These are phyloP conservation scores for Ceratothoa steindachneri DNA, from an alignment of 2,888 invertebrate genomes.

Conservation along the genomic window DNA sequence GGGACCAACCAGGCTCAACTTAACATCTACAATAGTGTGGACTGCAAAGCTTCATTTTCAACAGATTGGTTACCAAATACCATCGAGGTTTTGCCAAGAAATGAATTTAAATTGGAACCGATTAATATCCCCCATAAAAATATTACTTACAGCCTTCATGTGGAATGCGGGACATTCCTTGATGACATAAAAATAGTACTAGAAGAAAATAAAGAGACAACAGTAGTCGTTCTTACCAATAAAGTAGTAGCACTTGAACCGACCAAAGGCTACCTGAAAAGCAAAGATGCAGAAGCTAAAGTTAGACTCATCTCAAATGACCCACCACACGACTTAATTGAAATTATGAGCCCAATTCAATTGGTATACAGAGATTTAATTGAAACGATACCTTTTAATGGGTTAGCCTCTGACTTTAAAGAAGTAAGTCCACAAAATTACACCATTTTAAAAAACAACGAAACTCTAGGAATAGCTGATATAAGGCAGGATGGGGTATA, in stretches of 20 bases:
- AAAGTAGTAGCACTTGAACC: slow-evolving; percentile 18
- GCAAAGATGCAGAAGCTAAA: slow-evolving; percentile 39
- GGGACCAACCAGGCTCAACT: slow-evolving; percentile 10
- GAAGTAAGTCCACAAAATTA: slow-evolving; percentile 22
- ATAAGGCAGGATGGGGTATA: slow-evolving; percentile 36
- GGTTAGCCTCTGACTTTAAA: neutral
- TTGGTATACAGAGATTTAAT: slow-evolving; percentile 15
- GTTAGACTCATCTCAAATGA: slow-evolving; percentile 16
- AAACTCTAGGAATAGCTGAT: slow-evolving; percentile 10
- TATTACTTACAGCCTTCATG: neutral
- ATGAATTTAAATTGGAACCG: neutral
- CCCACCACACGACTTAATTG: neutral
- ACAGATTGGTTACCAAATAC: neutral
- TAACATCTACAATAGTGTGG: neutral
- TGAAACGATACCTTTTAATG: neutral
- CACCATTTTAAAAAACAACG: slow-evolving; percentile 7
- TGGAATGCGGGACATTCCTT: neutral
- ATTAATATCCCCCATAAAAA: neutral
- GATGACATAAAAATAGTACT: slow-evolving; percentile 6
- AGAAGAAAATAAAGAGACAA: slow-evolving; percentile 21
- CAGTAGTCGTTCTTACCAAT: slow-evolving; percentile 11
- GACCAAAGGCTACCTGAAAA: slow-evolving; percentile 37
- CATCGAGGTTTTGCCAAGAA: neutral
- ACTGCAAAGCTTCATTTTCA: neutral
- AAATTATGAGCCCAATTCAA: neutral